Evolutionary conservation across 2,113 vertebrate species (phyloP).

Genomic region (Urocynchramus pylzowi): DNA sequence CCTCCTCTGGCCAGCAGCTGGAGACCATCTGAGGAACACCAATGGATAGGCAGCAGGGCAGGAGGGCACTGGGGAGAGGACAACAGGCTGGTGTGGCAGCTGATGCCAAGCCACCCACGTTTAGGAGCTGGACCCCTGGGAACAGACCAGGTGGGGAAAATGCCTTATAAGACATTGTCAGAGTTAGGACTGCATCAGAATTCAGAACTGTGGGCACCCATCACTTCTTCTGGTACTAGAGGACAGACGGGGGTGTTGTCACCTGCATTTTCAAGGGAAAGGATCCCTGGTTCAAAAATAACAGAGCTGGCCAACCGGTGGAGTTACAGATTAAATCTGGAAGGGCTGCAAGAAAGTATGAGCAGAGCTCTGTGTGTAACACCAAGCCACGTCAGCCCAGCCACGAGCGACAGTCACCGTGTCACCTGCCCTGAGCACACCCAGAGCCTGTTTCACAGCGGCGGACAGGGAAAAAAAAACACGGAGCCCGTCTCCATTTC

Average conservation of each 20-base stretch:
- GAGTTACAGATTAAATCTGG: not conserved
- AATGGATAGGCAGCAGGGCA: not conserved
- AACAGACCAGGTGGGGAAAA: not conserved
- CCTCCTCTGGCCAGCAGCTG: not conserved
- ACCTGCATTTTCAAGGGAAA: not conserved
- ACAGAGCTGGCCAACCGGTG: not conserved
- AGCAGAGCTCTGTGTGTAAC: not conserved
- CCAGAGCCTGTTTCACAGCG: not conserved
- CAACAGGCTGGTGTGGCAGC: not conserved
- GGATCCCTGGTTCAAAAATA: not conserved
- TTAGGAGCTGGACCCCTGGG: not conserved
- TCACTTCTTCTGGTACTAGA: not conserved
- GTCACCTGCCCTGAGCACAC: not conserved
- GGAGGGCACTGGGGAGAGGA: not conserved
- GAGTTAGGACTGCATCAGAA: not conserved
- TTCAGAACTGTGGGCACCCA: not conserved
- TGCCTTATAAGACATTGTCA: not conserved
- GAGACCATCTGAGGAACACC: not conserved
- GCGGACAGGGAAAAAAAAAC: accelerated
- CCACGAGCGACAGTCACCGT: not conserved
- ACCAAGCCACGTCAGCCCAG: not conserved
- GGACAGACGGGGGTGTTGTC: not conserved
- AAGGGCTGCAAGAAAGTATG: not conserved
- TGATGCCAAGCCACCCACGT: not conserved
- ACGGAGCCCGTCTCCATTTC: not conserved